A percentile compares a stretch with the other conserved stretches of the same genome.
These are phyloP conservation scores for Mizuhopecten yessoensis DNA, from an alignment of 1,140 invertebrate species.

Conservation along the genomic window DNA sequence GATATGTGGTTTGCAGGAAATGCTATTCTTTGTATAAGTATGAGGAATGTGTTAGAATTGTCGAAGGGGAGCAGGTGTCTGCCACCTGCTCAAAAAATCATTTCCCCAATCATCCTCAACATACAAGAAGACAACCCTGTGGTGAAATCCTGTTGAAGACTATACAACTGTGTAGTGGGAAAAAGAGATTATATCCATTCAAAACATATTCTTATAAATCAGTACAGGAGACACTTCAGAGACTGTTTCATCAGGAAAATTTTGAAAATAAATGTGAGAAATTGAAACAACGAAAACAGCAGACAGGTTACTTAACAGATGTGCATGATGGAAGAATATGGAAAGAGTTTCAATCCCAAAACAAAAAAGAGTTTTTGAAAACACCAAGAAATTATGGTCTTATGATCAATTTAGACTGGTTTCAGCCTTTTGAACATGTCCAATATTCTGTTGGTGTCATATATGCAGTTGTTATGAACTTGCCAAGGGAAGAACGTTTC, in stretches of 20 bases:
- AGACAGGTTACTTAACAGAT: slow-evolving; percentile 48
- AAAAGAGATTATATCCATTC: slow-evolving; percentile 52
- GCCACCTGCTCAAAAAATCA: slow-evolving; percentile 40
- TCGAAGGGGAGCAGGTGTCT: slow-evolving; percentile 51
- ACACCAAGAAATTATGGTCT: slow-evolving; percentile 44
- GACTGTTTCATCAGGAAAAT: slow-evolving; percentile 41
- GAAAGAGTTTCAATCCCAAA: slow-evolving; percentile 53
- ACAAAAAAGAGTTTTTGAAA: slow-evolving; percentile 6
- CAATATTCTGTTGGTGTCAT: slow-evolving; percentile 52
- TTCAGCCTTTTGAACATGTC: slow-evolving; percentile 53
- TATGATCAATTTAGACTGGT: slow-evolving; percentile 57
- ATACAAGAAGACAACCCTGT: neutral
- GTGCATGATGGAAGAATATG: slow-evolving; percentile 62
- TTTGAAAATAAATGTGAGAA: slow-evolving; percentile 60
- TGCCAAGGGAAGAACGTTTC: slow-evolving; percentile 54
- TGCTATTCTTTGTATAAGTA: slow-evolving; percentile 57
- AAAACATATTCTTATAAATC: slow-evolving; percentile 60
- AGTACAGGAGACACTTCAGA: slow-evolving; percentile 41
- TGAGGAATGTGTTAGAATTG: slow-evolving; percentile 45
- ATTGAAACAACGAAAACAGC: slow-evolving; percentile 42
- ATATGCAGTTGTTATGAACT: slow-evolving; percentile 51
- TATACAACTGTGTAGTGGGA: neutral
- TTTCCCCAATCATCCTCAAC: slow-evolving; percentile 52
- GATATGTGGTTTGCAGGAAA: slow-evolving; percentile 60
- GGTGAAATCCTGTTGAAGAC: slow-evolving; percentile 47